These are phyloP conservation scores for Thelaira solivaga DNA, from an alignment of 2,888 invertebrate species.

Conservation along the genomic window DNA sequence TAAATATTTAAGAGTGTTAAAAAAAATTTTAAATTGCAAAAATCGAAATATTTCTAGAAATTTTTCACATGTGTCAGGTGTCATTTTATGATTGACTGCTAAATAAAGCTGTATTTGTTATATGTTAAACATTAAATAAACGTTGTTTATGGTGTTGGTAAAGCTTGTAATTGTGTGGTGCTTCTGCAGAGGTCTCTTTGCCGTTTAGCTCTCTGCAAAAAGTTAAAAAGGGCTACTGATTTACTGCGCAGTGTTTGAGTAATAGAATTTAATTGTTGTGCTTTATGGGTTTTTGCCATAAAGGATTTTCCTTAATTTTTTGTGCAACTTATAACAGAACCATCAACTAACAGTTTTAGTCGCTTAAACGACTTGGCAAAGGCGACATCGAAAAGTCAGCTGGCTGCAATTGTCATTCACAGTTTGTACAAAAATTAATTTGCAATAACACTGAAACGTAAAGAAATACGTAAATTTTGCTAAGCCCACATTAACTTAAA, in stretches of 20 bases:
- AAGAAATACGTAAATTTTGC: conserved; percentile 47
- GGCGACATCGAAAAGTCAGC: conserved; percentile 62
- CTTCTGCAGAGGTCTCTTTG: conserved; percentile 24
- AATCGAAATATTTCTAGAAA: background rate
- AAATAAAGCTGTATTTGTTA: conserved; percentile 27
- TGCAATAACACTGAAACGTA: background rate
- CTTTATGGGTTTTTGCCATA: conserved; percentile 19
- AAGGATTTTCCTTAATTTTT: conserved; percentile 10
- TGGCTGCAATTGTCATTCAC: conserved; percentile 19
- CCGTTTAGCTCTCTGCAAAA: background rate
- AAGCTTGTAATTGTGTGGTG: background rate
- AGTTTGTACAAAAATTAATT: background rate
- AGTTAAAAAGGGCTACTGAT: conserved; percentile 17
- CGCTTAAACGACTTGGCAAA: conserved; percentile 58
- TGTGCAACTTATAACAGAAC: conserved; percentile 12
- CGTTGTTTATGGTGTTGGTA: background rate
- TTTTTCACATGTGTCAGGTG: conserved; percentile 38
- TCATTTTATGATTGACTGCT: conserved; percentile 43
- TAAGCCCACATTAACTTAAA: background rate
- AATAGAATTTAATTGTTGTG: conserved; percentile 30
- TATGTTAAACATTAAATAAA: conserved; percentile 13
- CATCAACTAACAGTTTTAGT: conserved; percentile 33
- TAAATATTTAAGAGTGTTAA: background rate
- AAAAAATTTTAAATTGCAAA: background rate
- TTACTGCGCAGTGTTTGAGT: conserved; percentile 41